These are phyloP conservation scores for Sebastolobus altivelis DNA, from an alignment of 2,797 vertebrate species.

Conservation along the genomic window DNA sequence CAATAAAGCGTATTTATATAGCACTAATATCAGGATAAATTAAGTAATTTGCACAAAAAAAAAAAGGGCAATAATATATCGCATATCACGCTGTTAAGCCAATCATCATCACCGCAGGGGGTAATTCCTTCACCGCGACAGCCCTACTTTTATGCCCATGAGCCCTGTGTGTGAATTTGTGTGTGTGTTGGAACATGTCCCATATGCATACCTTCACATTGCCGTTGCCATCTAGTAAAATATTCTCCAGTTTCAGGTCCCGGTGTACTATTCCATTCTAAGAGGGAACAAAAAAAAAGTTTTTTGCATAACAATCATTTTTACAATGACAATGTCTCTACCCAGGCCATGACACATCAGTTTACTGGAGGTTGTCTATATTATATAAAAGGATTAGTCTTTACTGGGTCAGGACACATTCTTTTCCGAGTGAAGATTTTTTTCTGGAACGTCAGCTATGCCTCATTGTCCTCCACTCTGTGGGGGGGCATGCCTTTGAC, in stretches of 20 bases:
- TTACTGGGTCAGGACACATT: slow-evolving; percentile 59
- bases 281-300: background rate
- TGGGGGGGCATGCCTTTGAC: slow-evolving; percentile 80
- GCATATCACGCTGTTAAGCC: no score
- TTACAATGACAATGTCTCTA: slow-evolving; percentile 8
- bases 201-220: slow-evolving; percentile 91
- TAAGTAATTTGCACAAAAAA: no score
- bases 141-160: background rate
- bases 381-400: slow-evolving; percentile 51
- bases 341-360: background rate
- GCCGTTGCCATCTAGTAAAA: slow-evolving; percentile 91
- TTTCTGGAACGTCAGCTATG: slow-evolving; percentile 69
- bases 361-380: slow-evolving; percentile 28
- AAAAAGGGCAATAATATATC: no score
- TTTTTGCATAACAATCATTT: slow-evolving; percentile 13
- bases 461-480: slow-evolving; percentile 78
- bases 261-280: slow-evolving; percentile 97
- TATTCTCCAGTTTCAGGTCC: slow-evolving; percentile 98
- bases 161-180: background rate
- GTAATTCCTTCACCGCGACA: no score
- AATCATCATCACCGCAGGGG: no score
- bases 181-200: background rate
- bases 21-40: no score
- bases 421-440: slow-evolving; percentile 51
- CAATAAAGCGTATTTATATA: no score